Evolutionary conservation across 1,140 invertebrate species (phyloP), one percentile per base, ranked within the genome.

Genomic region (Drosophila suzukii): DNA sequence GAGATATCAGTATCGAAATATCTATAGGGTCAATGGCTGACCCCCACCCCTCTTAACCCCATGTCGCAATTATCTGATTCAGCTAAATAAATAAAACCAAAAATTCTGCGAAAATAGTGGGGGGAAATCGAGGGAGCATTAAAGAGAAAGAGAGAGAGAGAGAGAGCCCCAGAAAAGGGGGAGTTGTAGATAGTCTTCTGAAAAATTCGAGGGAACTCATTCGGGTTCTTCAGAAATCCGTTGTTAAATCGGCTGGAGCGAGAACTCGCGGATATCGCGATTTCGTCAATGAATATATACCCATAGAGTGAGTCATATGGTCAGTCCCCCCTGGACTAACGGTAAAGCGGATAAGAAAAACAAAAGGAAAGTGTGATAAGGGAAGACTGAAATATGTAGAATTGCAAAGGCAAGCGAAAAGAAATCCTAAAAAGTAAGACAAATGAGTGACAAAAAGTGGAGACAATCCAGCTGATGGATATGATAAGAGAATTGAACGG

Each of bases 301-400:
- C n/a, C 20, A 62, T 43, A 68, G 36, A 53, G 70, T 81, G 78
- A 79, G 36, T 81, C 80, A 82, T 58, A 47, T 59, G 47, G 51
- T 66, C 58, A 63, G 36, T 41, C 17, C 59, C 46, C 59, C 47
- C 13, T 20, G 34, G 38, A 12, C n/a, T 70, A 56, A 57, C 63
- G 27, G 50, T 47, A 12, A 67, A 68, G 47, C 49, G 43, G 46
- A 70, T 24, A 6, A 27, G 63, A 13, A 30, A 62, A 44, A 41
- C 34, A 24, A 77, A 75, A 60, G 67, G 50, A 67, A 50, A 78
- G 72, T 81, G 78, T 76, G 78, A 77, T 73, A 78, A 77, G 44
- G 75, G 51, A 62, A 73, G 47, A 32, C n/a, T n/a, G 43, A 51
- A 36, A 36, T 36, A 74, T 66, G 47, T 49, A 61, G 55, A 81